These are phyloP conservation scores for Leptinotarsa juncta DNA, from an alignment of 2,888 invertebrate genomes.

Conservation along the genomic window DNA sequence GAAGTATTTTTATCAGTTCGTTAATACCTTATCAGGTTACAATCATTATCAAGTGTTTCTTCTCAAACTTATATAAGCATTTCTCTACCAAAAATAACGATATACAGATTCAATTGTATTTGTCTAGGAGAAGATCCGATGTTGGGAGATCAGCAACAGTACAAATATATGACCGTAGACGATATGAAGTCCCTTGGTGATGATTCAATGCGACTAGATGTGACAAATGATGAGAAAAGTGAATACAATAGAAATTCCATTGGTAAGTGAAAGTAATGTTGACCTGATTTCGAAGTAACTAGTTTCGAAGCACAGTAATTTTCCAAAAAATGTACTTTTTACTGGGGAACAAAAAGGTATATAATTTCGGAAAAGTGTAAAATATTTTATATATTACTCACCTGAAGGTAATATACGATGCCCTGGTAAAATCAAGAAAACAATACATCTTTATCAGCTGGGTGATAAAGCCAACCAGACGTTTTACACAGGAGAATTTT, in stretches of 20 bases:
- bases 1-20: conserved; percentile 18
- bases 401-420: not conserved
- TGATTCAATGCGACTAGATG: conserved; percentile 71
- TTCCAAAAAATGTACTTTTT: too few species aligned
- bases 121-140: conserved; percentile 76
- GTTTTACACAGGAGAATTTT: too few species aligned
- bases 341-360: too few species aligned
- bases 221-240: conserved; percentile 65
- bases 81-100: not conserved
- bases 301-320: too few species aligned
- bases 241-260: conserved; percentile 64
- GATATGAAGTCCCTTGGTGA: conserved; percentile 83
- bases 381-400: too few species aligned
- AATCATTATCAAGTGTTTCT: conserved; percentile 12
- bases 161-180: conserved; percentile 85
- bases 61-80: conserved; percentile 20
- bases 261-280: conserved; percentile 54
- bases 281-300: too few species aligned
- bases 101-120: conserved; percentile 3
- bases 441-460: too few species aligned
- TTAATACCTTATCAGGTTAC: conserved; percentile 23
- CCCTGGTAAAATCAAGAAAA: too few species aligned
- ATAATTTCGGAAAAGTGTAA: too few species aligned
- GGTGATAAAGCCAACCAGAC: too few species aligned
- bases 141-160: conserved; percentile 77